Evolutionary conservation across 1,140 invertebrate species (phyloP).

Genomic region (Magallana angulata): DNA sequence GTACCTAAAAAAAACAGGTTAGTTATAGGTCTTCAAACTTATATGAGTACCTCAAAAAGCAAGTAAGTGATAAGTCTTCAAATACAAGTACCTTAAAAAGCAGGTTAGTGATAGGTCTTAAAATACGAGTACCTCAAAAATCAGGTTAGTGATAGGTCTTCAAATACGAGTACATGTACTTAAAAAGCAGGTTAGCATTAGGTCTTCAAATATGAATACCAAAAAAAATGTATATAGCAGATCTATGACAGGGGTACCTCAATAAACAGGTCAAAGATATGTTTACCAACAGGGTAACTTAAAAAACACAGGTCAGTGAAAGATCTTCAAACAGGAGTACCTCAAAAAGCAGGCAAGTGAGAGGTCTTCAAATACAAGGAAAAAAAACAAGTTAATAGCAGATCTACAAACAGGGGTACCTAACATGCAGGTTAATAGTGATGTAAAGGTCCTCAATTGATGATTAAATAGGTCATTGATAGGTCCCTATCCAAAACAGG

Average conservation of each 20-base stretch:
- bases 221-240: slow-evolving; percentile 86
- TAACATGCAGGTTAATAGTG: neutral
- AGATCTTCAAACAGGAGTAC: neutral
- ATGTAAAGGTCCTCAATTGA: neutral
- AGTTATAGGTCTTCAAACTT: neutral
- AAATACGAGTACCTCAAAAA: neutral
- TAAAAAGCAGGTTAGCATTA: slow-evolving; percentile 84
- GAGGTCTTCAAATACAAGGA: slow-evolving; percentile 96
- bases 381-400: slow-evolving; percentile 84
- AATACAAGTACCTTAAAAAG: slow-evolving; percentile 92
- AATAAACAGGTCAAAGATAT: neutral
- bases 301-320: neutral
- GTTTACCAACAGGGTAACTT: slow-evolving; percentile 55
- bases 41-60: neutral
- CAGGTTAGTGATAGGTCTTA: slow-evolving; percentile 80
- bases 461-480: neutral
- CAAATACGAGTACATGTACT: neutral
- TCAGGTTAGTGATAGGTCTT: neutral
- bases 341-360: slow-evolving; percentile 6
- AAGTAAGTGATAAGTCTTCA: slow-evolving; percentile 88
- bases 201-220: slow-evolving; percentile 88
- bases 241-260: slow-evolving; percentile 84
- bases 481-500: slow-evolving; percentile 96
- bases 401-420: no score
- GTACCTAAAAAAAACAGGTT: slow-evolving; percentile 13